Evolutionary conservation across 2,797 vertebrate species (phyloP).

Genomic region (Poeciliopsis presidionis): DNA sequence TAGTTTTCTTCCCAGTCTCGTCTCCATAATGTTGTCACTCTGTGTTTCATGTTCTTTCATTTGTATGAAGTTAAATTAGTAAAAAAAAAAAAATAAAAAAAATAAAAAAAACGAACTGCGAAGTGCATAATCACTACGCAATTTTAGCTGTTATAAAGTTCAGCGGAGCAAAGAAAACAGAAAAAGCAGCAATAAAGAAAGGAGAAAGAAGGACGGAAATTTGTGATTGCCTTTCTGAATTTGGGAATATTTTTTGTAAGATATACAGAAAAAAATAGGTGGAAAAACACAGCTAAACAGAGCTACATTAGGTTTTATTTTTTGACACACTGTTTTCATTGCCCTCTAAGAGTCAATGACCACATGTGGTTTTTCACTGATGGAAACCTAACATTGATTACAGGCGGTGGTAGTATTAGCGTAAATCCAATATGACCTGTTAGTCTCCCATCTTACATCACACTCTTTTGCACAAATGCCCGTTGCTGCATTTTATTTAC

Average conservation of each 20-base stretch:
- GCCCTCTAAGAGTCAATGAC: background rate
- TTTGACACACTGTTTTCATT: background rate
- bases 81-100: too few species aligned
- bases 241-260: background rate
- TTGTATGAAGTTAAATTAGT: background rate
- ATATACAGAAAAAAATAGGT: background rate
- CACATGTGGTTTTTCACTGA: slow-evolving; percentile 10
- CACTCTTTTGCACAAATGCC: background rate
- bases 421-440: slow-evolving; percentile 13
- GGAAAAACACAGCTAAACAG: background rate
- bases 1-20: background rate
- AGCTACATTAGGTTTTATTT: background rate
- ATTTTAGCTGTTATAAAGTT: background rate
- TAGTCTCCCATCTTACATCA: slow-evolving; percentile 1
- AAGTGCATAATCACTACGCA: background rate
- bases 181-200: background rate
- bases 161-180: background rate
- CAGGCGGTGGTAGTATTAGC: slow-evolving; percentile 16
- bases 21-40: background rate
- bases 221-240: background rate
- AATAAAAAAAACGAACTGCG: too few species aligned
- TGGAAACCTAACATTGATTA: slow-evolving; percentile 52
- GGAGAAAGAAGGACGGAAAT: background rate
- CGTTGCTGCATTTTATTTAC: background rate
- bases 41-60: background rate